Percentiles rank a stretch among this genome's conserved stretches.
Conservation (phyloP, 2,888 invertebrate genomes). For the Beris morrisii region DNA sequence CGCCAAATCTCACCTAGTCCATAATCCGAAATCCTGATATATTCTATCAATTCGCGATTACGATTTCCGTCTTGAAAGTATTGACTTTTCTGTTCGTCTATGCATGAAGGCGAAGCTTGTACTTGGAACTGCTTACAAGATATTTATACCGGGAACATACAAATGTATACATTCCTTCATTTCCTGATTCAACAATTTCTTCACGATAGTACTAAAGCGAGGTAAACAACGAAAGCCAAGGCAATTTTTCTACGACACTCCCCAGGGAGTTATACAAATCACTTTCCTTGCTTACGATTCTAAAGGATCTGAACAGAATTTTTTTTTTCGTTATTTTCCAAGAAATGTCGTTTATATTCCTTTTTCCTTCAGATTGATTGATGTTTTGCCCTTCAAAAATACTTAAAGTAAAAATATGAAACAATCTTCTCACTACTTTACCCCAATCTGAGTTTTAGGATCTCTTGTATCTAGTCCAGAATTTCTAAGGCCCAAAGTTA, state of each 20-base stretch:
- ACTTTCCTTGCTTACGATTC: constrained; percentile 18
- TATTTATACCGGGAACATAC: neutral
- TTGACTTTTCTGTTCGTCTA: constrained; percentile 9
- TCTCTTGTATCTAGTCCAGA: neutral
- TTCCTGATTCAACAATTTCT: constrained; percentile 1
- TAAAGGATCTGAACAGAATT: too few relatives aligned
- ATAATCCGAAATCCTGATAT: constrained; percentile 15
- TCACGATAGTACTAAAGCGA: neutral
- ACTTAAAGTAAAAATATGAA: too few relatives aligned
- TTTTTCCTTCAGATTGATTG: too few relatives aligned
- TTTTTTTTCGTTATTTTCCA: neutral
- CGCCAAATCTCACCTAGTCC: neutral
- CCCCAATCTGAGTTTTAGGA: neutral
- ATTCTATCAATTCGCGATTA: constrained; percentile 20
- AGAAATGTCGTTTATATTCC: neutral
- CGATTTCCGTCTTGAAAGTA: constrained; percentile 8
- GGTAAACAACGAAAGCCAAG: constrained; percentile 28
- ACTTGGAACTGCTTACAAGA: constrained; percentile 12
- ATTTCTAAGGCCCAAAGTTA: too few relatives aligned
- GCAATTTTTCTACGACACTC: constrained; percentile 25
- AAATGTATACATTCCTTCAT: constrained; percentile 3
- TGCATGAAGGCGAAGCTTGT: neutral
- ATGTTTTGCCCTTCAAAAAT: too few relatives aligned
- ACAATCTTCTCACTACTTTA: neutral
- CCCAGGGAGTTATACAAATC: constrained; percentile 26